phyloP scores from a whole-genome alignment of 1,140 invertebrate species.

The Saccostrea echinata region DNA sequence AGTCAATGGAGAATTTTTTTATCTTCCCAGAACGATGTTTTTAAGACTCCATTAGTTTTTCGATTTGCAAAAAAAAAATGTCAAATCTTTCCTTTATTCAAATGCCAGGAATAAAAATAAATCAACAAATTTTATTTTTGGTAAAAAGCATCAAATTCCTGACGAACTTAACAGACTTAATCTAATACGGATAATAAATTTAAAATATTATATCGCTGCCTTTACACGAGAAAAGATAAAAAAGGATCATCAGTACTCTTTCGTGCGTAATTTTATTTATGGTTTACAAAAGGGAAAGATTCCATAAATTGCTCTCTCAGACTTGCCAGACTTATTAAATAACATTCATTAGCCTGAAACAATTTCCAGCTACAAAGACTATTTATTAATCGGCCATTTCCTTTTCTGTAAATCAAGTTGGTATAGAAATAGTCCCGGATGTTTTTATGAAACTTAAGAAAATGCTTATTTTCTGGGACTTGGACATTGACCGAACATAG shows the following conservation, averaged over 20 bases:
- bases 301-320: neutral
- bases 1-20: no score
- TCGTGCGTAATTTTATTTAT: neutral
- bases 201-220: neutral
- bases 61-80: neutral
- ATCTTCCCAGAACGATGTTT: no score
- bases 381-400: neutral
- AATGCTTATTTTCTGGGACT: no score
- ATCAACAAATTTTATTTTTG: neutral
- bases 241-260: neutral
- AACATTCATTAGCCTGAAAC: constrained; percentile 9
- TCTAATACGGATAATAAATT: neutral
- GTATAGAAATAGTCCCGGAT: neutral
- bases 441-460: no score
- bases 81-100: neutral
- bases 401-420: neutral
- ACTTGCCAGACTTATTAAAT: neutral
- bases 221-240: neutral
- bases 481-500: no score
- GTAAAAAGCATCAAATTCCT: neutral
- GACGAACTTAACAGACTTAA: neutral
- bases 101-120: neutral
- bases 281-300: neutral
- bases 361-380: constrained; percentile 23
- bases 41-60: neutral